Conservation (phyloP, 2,888 invertebrate species). For the Oscheius sp. region DNA sequence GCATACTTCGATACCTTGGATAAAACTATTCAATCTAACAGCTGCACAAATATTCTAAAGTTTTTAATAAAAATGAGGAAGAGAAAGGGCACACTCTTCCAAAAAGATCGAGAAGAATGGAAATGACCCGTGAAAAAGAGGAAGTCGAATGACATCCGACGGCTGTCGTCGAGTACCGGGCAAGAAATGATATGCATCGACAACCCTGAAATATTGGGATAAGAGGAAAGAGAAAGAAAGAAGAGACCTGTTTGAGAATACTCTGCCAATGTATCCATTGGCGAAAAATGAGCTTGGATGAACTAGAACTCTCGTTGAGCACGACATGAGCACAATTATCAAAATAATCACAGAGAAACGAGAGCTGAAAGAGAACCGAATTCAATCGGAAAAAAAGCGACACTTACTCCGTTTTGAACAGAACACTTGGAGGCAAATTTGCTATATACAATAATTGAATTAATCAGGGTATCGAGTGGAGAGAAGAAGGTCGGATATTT, state of each 20-base stretch:
- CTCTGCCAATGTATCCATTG: slow-evolving; percentile 29
- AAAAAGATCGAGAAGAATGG: slow-evolving; percentile 21
- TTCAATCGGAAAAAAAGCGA: neutral
- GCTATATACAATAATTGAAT: slow-evolving; percentile 27
- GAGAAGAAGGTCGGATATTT: slow-evolving; percentile 27
- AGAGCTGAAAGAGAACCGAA: slow-evolving; percentile 19
- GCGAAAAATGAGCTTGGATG: slow-evolving; percentile 2
- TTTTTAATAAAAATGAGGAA: neutral
- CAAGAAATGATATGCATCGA: slow-evolving; percentile 17
- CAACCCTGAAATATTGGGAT: slow-evolving; percentile 3
- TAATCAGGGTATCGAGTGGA: slow-evolving; percentile 13
- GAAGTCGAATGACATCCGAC: neutral
- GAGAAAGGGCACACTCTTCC: neutral
- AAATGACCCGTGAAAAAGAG: slow-evolving; percentile 3
- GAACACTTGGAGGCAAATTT: slow-evolving; percentile 21
- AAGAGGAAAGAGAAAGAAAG: neutral
- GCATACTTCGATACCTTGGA: neutral
- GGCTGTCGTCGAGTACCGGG: neutral
- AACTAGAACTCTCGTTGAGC: slow-evolving; percentile 1
- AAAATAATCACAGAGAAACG: slow-evolving; percentile 26
- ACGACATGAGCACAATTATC: slow-evolving; percentile 12
- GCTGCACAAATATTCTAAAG: slow-evolving; percentile 30
- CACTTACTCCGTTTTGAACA: slow-evolving; percentile 24
- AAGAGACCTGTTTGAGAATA: slow-evolving; percentile 25
- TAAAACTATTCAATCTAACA: slow-evolving; percentile 8